These are phyloP conservation scores for Sciurus carolinensis DNA, from an alignment of 2,797 vertebrate species.

Conservation along the genomic window DNA sequence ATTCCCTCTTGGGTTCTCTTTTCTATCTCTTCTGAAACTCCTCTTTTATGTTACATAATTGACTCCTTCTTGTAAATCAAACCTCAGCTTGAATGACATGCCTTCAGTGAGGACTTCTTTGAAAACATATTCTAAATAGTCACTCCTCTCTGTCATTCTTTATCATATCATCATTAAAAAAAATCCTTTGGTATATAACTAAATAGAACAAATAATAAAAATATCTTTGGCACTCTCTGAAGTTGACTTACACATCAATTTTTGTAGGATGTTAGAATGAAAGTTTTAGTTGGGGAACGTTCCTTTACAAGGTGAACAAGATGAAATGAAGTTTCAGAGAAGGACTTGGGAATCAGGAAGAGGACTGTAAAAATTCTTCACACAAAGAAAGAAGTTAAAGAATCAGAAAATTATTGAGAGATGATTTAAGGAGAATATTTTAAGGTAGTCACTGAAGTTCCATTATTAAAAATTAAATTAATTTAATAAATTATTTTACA, in stretches of 20 bases:
- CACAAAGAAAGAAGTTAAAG: not conserved
- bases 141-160: not conserved
- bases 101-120: not conserved
- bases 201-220: too few species aligned
- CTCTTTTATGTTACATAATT: not conserved
- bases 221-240: not conserved
- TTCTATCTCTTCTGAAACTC: not conserved
- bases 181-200: not conserved
- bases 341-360: not conserved
- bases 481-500: conserved; percentile 24
- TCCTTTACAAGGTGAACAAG: not conserved
- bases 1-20: not conserved
- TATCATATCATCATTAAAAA: not conserved
- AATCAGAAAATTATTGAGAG: not conserved
- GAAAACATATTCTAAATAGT: not conserved
- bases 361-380: not conserved
- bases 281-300: not conserved
- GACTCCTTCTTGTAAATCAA: not conserved
- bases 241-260: conserved; percentile 5
- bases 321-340: not conserved
- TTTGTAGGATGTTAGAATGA: conserved; percentile 28
- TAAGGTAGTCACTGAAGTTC: not conserved
- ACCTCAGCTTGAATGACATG: not conserved
- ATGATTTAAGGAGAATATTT: not conserved
- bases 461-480: conserved; percentile 36